Percentiles rank a stretch among this genome's conserved stretches.
These are phyloP conservation scores for Mesorhabditis belari DNA, from an alignment of 2,888 invertebrate genomes.

Conservation along the genomic window DNA sequence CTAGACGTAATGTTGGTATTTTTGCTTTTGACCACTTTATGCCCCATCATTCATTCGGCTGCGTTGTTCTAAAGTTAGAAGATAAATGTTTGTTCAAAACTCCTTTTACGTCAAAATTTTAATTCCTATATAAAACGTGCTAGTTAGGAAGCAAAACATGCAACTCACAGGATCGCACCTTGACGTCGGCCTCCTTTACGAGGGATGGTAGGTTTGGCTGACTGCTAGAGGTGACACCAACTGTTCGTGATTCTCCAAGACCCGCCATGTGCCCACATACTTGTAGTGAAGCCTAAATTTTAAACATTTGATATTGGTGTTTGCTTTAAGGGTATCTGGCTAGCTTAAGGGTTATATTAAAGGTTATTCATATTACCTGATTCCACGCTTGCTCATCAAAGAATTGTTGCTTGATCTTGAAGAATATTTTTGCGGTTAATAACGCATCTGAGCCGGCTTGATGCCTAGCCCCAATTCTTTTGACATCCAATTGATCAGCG, in stretches of 20 bases:
- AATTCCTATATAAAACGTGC: no score
- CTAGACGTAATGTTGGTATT: no score
- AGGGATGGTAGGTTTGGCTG: neutral
- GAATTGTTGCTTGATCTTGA: conserved; percentile 84
- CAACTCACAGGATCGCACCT: neutral
- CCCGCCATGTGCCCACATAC: conserved; percentile 43
- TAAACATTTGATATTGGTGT: neutral
- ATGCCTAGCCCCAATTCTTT: conserved; percentile 42
- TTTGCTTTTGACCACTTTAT: no score
- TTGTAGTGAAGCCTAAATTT: conserved; percentile 25
- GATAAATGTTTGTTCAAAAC: no score
- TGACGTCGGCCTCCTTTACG: neutral
- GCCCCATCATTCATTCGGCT: no score
- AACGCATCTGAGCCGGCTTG: conserved; percentile 92
- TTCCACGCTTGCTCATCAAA: conserved; percentile 41
- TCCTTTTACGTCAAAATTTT: no score
- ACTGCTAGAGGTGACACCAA: neutral
- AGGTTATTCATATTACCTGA: no score
- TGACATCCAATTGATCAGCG: conserved; percentile 58
- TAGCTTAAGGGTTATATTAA: no score
- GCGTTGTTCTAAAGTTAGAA: neutral
- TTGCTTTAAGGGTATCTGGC: no score
- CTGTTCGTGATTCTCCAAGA: conserved; percentile 22
- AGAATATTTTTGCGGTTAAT: conserved; percentile 95
- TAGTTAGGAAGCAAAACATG: no score